Percentiles rank a stretch among this genome's conserved stretches.
Evolutionary conservation across 2,797 vertebrate genomes (phyloP).

Genomic region (Esox masquinongy): DNA sequence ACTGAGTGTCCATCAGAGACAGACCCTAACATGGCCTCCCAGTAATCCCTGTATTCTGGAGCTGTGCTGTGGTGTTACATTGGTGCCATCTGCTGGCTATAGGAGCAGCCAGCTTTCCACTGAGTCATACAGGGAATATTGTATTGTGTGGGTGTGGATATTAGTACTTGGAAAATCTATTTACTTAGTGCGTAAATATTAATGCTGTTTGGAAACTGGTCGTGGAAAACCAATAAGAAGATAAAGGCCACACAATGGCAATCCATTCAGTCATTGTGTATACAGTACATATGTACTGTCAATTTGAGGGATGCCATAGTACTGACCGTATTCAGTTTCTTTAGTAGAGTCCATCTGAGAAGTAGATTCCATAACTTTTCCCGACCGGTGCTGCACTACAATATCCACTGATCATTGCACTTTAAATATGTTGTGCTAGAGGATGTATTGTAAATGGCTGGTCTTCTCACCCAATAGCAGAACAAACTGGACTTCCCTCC

Average conservation of each 20-base stretch:
- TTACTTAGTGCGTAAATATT: neutral
- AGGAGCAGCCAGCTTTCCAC: neutral
- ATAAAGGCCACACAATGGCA: neutral
- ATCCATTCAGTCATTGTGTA: neutral
- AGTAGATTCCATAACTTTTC: neutral
- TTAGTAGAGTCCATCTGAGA: neutral
- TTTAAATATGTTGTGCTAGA: slow-evolving; percentile 5
- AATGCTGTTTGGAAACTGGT: neutral
- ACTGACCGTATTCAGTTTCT: neutral
- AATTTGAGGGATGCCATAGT: neutral
- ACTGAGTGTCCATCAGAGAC: slow-evolving; percentile 50
- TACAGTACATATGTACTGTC: neutral
- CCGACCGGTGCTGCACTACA: neutral
- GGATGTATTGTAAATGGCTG: slow-evolving; percentile 25
- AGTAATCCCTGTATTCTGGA: slow-evolving; percentile 53
- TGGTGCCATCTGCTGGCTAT: slow-evolving; percentile 59
- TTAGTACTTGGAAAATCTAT: neutral
- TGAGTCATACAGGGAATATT: neutral
- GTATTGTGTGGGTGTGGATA: neutral
- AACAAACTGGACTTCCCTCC: slow-evolving; percentile 72
- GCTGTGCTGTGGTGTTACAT: slow-evolving; percentile 34
- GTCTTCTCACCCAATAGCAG: slow-evolving; percentile 37
- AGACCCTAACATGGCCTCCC: slow-evolving; percentile 73
- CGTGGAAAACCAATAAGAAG: neutral
- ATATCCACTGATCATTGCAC: neutral